Evolutionary conservation across 2,888 invertebrate genomes (phyloP).

Genomic region (Timema cristinae): DNA sequence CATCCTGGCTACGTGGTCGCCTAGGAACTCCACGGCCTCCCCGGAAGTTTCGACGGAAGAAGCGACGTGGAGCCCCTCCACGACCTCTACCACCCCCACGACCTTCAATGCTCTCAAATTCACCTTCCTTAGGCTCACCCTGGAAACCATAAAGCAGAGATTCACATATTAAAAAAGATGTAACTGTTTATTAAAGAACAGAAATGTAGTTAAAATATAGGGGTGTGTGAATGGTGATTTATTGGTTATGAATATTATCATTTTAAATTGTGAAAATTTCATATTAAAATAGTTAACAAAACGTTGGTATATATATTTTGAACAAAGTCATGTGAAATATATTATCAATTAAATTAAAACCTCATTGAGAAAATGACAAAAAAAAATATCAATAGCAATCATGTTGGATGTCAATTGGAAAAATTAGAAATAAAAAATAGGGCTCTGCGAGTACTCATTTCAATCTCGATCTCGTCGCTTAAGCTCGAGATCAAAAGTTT

Average conservation of each 20-base stretch:
- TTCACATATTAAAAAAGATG: not conserved
- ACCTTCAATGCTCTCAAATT: constrained; percentile 37
- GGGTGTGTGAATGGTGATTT: not conserved
- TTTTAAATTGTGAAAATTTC: too few species aligned
- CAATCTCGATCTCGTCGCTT: too few species aligned
- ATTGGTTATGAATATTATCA: not conserved
- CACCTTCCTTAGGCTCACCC: constrained; percentile 35
- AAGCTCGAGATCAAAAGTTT: too few species aligned
- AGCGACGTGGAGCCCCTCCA: constrained; percentile 51
- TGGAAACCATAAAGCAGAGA: not conserved
- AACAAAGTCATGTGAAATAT: too few species aligned
- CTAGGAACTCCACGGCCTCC: constrained; percentile 53
- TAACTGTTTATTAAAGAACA: not conserved
- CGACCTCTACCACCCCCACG: constrained; percentile 40
- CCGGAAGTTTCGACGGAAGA: constrained; percentile 60
- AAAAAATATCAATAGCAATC: too few species aligned
- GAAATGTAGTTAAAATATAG: not conserved
- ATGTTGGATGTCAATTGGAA: too few species aligned
- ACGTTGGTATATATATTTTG: too few species aligned
- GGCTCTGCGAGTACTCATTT: too few species aligned
- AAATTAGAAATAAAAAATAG: too few species aligned
- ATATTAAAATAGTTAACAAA: too few species aligned
- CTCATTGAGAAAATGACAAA: too few species aligned
- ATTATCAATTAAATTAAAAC: too few species aligned
- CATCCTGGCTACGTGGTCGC: constrained; percentile 53